Conservation (phyloP, 2,113 vertebrate species). For the Halcyon senegalensis region DNA sequence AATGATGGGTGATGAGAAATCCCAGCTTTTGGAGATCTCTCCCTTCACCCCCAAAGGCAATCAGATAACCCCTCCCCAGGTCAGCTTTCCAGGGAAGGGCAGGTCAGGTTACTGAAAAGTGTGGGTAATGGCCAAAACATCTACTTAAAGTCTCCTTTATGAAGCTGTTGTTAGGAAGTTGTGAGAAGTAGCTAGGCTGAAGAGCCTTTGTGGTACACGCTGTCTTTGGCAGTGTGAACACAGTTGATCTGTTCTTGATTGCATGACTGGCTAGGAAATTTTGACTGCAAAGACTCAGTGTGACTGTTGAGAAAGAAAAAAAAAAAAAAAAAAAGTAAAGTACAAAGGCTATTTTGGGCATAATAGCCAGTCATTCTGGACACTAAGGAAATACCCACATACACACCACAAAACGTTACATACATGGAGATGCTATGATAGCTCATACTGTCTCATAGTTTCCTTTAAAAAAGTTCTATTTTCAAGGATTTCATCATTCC, state of each 20-base stretch:
- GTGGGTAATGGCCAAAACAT: background rate
- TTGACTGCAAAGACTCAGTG: background rate
- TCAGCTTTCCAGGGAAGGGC: background rate
- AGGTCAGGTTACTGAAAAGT: background rate
- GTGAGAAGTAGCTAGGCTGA: background rate
- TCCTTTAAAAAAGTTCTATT: background rate
- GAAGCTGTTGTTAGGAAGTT: background rate
- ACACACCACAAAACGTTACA: background rate
- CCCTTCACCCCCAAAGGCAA: background rate
- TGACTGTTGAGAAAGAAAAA: background rate
- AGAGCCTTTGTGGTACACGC: background rate
- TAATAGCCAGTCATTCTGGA: conserved; percentile 18
- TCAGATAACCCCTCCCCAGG: background rate
- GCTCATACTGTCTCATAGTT: background rate
- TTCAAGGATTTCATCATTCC: background rate
- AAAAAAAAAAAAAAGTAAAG: background rate
- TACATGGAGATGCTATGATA: background rate
- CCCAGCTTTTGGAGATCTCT: background rate
- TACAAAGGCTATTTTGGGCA: conserved; percentile 54
- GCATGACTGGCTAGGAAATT: conserved; percentile 40
- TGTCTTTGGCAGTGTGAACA: conserved; percentile 27
- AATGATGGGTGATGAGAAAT: background rate
- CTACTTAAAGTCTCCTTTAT: background rate
- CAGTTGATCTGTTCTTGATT: conserved; percentile 9
- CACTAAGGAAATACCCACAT: background rate